These are phyloP conservation scores for Prunella strophiata DNA, from an alignment of 2,797 vertebrate species.

Conservation along the genomic window DNA sequence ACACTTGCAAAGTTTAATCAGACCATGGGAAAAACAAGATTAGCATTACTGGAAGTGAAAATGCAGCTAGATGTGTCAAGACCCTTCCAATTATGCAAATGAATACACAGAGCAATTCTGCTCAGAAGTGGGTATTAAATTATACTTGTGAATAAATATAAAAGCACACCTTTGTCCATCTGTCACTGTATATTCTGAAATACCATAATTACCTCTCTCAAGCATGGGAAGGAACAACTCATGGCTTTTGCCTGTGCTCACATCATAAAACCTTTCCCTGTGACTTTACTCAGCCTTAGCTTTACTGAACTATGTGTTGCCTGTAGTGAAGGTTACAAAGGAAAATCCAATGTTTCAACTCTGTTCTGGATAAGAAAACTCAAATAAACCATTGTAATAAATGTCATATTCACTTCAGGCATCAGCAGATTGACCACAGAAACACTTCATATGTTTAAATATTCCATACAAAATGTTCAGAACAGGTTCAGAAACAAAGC, in stretches of 20 bases:
- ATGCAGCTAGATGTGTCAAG: background rate
- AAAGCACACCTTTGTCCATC: constrained; percentile 41
- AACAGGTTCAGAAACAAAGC: background rate
- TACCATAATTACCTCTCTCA: background rate
- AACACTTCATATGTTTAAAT: background rate
- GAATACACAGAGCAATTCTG: background rate
- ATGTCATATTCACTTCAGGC: background rate
- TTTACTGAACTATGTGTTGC: background rate
- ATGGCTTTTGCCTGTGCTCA: background rate
- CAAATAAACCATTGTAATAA: background rate
- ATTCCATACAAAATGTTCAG: background rate
- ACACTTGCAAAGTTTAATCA: background rate
- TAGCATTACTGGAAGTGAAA: background rate
- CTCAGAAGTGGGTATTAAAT: constrained; percentile 30
- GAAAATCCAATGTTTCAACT: background rate
- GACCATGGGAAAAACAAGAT: background rate
- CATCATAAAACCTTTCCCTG: background rate
- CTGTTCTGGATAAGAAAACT: background rate
- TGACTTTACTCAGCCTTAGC: background rate
- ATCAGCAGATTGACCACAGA: background rate
- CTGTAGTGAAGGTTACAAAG: background rate
- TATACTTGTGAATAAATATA: constrained; percentile 22
- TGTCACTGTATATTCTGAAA: constrained; percentile 28
- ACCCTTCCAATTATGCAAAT: constrained; percentile 47
- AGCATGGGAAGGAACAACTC: background rate